Evolutionary conservation across 1,140 invertebrate genomes (phyloP).

Genomic region (Brachionus paranguensis): DNA sequence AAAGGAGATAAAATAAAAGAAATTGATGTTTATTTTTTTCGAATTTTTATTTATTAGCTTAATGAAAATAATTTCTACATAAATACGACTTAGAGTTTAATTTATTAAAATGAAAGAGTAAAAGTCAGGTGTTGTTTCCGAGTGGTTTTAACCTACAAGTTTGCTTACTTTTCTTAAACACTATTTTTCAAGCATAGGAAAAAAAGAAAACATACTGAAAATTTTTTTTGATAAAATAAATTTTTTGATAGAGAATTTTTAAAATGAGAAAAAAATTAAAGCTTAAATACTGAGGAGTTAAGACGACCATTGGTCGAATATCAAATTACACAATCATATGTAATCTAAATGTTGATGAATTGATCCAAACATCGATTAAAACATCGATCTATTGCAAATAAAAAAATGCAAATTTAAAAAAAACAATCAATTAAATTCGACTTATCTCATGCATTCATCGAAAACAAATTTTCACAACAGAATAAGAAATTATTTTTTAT

Average conservation of each 20-base stretch:
- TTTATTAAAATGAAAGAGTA: too few relatives aligned
- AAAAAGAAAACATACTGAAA: too few relatives aligned
- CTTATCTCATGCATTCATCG: neutral
- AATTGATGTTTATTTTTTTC: too few relatives aligned
- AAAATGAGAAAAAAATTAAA: neutral
- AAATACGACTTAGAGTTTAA: too few relatives aligned
- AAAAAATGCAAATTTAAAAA: slow-evolving; percentile 24
- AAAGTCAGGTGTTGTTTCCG: too few relatives aligned
- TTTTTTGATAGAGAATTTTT: neutral
- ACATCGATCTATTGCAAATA: neutral
- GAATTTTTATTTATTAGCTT: too few relatives aligned
- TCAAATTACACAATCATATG: slow-evolving; percentile 34
- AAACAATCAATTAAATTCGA: slow-evolving; percentile 32
- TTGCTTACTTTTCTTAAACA: too few relatives aligned
- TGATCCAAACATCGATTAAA: slow-evolving; percentile 6
- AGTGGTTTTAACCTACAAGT: too few relatives aligned
- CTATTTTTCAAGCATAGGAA: too few relatives aligned
- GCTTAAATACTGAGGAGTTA: neutral
- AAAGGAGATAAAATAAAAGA: too few relatives aligned
- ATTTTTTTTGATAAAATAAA: neutral
- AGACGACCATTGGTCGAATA: neutral
- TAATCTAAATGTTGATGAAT: slow-evolving; percentile 12
- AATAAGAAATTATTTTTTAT: neutral
- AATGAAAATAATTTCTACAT: too few relatives aligned
- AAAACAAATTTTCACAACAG: neutral